phyloP scores from a whole-genome alignment of 2,888 invertebrate genomes.

The Eupithecia inturbata region DNA sequence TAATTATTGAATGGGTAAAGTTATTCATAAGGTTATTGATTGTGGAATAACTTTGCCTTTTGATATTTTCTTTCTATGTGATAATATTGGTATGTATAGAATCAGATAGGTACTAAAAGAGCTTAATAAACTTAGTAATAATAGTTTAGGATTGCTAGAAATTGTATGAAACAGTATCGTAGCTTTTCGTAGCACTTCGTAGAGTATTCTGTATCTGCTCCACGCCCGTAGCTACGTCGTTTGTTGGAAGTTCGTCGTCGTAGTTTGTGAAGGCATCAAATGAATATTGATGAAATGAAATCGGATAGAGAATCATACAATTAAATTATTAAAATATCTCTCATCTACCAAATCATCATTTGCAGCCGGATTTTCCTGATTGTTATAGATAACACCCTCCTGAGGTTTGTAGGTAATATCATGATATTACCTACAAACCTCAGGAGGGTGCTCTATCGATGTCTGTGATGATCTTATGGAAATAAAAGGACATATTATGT shows the following conservation, averaged over 20 bases:
- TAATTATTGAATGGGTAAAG: background rate
- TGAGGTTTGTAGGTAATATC: background rate
- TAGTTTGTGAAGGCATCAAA: background rate
- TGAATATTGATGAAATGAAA: background rate
- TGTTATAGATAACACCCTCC: background rate
- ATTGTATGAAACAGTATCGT: no score
- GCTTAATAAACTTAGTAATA: no score
- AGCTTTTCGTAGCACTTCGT: conserved; percentile 23
- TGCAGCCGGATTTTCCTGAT: background rate
- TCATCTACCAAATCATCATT: background rate
- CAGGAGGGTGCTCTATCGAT: no score
- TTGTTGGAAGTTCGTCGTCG: background rate
- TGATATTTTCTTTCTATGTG: background rate
- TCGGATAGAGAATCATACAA: background rate
- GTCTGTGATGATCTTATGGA: no score
- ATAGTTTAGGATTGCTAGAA: no score
- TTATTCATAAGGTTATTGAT: background rate
- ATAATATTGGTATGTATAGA: no score
- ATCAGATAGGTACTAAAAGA: no score
- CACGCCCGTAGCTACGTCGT: background rate
- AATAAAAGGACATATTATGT: no score
- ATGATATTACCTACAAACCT: no score
- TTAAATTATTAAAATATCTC: background rate
- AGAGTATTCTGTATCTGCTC: no score
- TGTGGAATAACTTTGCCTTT: background rate